phyloP scores from a whole-genome alignment of 2,888 invertebrate genomes.

The Meghimatium bilineatum region DNA sequence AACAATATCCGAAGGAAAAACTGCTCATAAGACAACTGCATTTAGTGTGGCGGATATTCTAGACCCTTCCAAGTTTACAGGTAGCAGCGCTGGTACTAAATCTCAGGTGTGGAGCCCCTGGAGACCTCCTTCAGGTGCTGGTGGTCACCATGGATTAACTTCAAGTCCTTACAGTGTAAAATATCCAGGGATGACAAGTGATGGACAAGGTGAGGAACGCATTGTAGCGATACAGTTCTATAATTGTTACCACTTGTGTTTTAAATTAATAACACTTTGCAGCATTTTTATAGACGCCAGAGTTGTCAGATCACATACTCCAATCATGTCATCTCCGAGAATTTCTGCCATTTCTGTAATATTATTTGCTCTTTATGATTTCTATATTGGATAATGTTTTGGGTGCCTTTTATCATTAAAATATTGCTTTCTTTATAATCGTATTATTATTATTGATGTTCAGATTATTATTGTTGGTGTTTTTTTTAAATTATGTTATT shows the following conservation, averaged over 20 bases:
- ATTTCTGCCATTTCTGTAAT: no score
- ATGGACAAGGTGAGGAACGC: constrained; percentile 18
- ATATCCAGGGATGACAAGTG: constrained; percentile 20
- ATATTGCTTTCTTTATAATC: no score
- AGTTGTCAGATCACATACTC: no score
- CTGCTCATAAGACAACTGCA: constrained; percentile 58
- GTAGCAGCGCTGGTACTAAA: constrained; percentile 49
- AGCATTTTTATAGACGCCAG: no score
- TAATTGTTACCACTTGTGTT: neutral
- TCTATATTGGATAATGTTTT: no score
- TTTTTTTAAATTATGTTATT: no score
- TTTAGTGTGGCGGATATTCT: constrained; percentile 71
- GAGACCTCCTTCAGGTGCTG: constrained; percentile 46
- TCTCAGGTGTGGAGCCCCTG: constrained; percentile 59
- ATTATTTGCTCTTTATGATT: no score
- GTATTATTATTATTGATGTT: no score
- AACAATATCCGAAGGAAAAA: neutral
- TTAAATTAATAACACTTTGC: no score
- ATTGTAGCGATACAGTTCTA: neutral
- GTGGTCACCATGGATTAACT: constrained; percentile 27
- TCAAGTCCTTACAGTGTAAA: constrained; percentile 1
- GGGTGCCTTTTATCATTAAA: no score
- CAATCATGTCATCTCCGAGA: no score
- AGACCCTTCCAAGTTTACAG: constrained; percentile 69
- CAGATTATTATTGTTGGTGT: no score